Base-by-base conservation (phyloP, 2,888 invertebrate species). In the Aphodius sticticus region DNA sequence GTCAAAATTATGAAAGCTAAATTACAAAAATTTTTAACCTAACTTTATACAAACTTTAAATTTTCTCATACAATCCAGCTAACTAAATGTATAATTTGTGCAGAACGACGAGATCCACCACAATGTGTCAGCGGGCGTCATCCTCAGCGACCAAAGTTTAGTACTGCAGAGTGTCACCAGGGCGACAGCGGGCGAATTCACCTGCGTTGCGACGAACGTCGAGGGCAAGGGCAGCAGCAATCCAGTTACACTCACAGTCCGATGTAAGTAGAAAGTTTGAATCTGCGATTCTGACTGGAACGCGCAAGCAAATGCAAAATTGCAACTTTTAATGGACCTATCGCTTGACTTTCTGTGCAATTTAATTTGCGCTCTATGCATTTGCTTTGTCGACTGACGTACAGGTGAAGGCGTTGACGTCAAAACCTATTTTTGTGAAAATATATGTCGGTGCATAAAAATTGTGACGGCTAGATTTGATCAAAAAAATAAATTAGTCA, bases 111-210 rank as follows among this genome's bases (percentile, higher is more conserved):
- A 96, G 89, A 93, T 96, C 85, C 95, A 93, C 89, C 96, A 96
- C 90, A 96, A 96, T 89, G 93, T 94, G 83, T 94, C 93, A 2
- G 94, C 94, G 12, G 96, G 96, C 69, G 92, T 96, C 79, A 95
- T 96, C 85, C 92, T 96, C 85, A 96, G 96, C 88, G 96, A 96
- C 86, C 96, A 95, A 88, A 96, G 96, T 86, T 90, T 97, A 84
- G 96, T 97, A 6, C 93, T 97, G 80, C 96, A 96, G 88, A 94
- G 94, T 84, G 95, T 97, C 81, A 95, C 94, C 72, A 91, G 96
- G 81, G 92, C 93, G 81, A 95, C 95, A 38, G 96, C 96, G n/a
- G 96, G 97, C 5, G 94, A 95, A 88, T 97, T 96, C 90, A 95
- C 95, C 79, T 97, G 97, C 87, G 91, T 95, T 88, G 96, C 96